Evolutionary conservation across 2,797 vertebrate species (phyloP).

Genomic region (Schizothorax lantsangensis): DNA sequence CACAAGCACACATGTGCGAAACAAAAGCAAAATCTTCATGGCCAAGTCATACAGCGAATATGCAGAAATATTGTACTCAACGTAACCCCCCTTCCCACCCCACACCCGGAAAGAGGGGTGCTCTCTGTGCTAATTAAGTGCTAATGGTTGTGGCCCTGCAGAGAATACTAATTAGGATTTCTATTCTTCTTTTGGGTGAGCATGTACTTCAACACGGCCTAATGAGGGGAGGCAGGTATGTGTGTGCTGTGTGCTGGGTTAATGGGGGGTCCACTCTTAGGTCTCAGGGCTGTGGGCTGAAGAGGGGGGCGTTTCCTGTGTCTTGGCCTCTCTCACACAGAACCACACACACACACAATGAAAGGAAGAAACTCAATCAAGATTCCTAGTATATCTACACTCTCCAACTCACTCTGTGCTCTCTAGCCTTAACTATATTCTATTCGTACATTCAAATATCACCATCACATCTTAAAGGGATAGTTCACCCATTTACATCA

Average conservation of each 20-base stretch:
- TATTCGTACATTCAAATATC: neutral
- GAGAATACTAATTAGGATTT: slow-evolving; percentile 84
- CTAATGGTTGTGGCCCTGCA: slow-evolving; percentile 82
- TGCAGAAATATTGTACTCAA: slow-evolving; percentile 74
- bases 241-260: slow-evolving; percentile 77
- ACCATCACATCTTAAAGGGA: neutral
- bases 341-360: slow-evolving; percentile 60
- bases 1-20: slow-evolving; percentile 57
- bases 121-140: slow-evolving; percentile 84
- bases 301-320: slow-evolving; percentile 79
- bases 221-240: slow-evolving; percentile 83
- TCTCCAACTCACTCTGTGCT: neutral
- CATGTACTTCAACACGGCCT: slow-evolving; percentile 77
- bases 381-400: slow-evolving; percentile 7
- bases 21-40: slow-evolving; percentile 62
- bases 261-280: slow-evolving; percentile 77
- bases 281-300: slow-evolving; percentile 64
- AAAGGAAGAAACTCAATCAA: slow-evolving; percentile 19
- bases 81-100: slow-evolving; percentile 63
- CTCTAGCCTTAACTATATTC: neutral
- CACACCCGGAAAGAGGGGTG: slow-evolving; percentile 71
- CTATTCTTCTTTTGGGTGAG: slow-evolving; percentile 77
- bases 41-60: slow-evolving; percentile 66
- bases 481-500: neutral
- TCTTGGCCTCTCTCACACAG: slow-evolving; percentile 69